A percentile compares a stretch with the other conserved stretches of the same genome.
These are phyloP conservation scores for Synchiropus splendidus DNA, from an alignment of 2,113 vertebrate species.

Conservation along the genomic window DNA sequence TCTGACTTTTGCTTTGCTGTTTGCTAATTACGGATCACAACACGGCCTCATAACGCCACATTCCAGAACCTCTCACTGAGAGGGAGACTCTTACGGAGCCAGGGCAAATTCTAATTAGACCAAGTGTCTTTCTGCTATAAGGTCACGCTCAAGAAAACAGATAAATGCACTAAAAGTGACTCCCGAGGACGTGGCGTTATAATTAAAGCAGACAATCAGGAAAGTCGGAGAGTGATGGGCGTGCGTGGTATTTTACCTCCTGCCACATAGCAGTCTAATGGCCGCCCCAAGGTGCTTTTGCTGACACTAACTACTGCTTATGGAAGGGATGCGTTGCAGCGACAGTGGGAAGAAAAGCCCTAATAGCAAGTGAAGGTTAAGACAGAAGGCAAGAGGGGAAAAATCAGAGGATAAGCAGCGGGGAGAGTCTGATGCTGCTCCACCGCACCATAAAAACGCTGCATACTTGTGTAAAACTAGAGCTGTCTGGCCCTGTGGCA, in stretches of 20 bases:
- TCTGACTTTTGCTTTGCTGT: slow-evolving; percentile 22
- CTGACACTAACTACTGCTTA: slow-evolving; percentile 52
- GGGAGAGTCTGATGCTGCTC: slow-evolving; percentile 19
- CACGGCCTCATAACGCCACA: slow-evolving; percentile 18
- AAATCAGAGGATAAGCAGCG: slow-evolving; percentile 23
- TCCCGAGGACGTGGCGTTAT: slow-evolving; percentile 26
- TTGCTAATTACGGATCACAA: slow-evolving; percentile 40
- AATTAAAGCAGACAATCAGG: slow-evolving; percentile 64
- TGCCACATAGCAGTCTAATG: slow-evolving; percentile 58
- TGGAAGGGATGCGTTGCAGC: slow-evolving; percentile 40
- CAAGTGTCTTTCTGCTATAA: slow-evolving; percentile 32
- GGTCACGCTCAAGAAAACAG: slow-evolving; percentile 27
- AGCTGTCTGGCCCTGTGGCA: slow-evolving; percentile 7
- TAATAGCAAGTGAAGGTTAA: slow-evolving; percentile 29
- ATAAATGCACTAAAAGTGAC: slow-evolving; percentile 16
- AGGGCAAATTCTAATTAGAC: slow-evolving; percentile 36
- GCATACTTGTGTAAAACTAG: slow-evolving; percentile 12
- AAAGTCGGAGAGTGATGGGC: slow-evolving; percentile 37
- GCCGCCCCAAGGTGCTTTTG: slow-evolving; percentile 45
- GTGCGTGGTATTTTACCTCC: slow-evolving; percentile 53
- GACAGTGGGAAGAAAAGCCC: slow-evolving; percentile 22
- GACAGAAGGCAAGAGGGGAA: slow-evolving; percentile 17
- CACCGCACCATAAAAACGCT: slow-evolving; percentile 8
- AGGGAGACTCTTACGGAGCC: slow-evolving; percentile 11
- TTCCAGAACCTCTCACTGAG: slow-evolving; percentile 10